phyloP scores from a whole-genome alignment of 2,888 invertebrate species.

The Elmis aenea region DNA sequence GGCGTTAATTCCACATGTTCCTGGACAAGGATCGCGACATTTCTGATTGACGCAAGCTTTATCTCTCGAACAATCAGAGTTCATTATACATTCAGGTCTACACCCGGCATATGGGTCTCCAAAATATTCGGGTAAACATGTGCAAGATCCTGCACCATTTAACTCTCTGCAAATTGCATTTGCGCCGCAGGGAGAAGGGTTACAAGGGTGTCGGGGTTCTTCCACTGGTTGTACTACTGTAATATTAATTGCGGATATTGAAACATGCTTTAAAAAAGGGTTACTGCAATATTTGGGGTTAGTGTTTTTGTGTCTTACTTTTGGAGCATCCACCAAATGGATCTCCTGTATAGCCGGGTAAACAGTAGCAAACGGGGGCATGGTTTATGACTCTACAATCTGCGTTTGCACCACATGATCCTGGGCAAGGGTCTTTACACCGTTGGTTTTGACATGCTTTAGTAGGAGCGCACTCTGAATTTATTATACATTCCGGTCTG shows the following conservation, averaged over 20 bases:
- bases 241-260: conserved; percentile 24
- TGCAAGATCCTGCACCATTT: conserved; percentile 76
- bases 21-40: conserved; percentile 78
- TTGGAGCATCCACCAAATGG: conserved; percentile 70
- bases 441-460: conserved; percentile 66
- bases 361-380: conserved; percentile 68
- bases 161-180: conserved; percentile 81
- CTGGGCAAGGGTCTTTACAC: conserved; percentile 70
- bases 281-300: conserved; percentile 1
- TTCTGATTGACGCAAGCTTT: conserved; percentile 78
- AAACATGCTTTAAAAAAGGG: conserved; percentile 1
- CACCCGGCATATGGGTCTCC: conserved; percentile 85
- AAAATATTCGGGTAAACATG: conserved; percentile 74
- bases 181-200: conserved; percentile 79
- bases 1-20: conserved; percentile 78
- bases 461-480: conserved; percentile 67
- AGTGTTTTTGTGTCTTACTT: conserved; percentile 33
- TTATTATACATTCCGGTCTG: conserved; percentile 69
- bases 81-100: conserved; percentile 83
- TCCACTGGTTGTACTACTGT: conserved; percentile 54
- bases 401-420: conserved; percentile 70
- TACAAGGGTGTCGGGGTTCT: conserved; percentile 61
- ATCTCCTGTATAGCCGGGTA: conserved; percentile 68
- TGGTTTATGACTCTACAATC: conserved; percentile 67
- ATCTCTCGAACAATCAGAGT: conserved; percentile 73